Conservation (phyloP, 2,888 invertebrate genomes). For the Drosophila villosipedis region DNA sequence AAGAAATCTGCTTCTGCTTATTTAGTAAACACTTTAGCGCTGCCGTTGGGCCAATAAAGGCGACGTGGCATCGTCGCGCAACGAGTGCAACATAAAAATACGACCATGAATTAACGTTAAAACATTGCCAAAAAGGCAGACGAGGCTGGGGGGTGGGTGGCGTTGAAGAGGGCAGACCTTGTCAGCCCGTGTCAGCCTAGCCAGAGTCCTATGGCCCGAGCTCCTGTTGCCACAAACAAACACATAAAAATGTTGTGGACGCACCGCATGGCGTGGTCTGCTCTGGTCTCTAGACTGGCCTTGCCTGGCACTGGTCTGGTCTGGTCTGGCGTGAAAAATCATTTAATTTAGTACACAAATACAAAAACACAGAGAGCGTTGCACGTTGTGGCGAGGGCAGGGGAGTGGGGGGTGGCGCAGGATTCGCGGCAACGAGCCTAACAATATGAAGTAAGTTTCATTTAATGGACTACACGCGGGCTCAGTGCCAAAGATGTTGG, state of each 20-base stretch:
- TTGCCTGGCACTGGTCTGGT: slow-evolving; percentile 13
- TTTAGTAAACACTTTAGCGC: slow-evolving; percentile 75
- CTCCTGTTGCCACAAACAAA: slow-evolving; percentile 69
- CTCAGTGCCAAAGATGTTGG: slow-evolving; percentile 42
- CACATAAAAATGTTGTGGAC: slow-evolving; percentile 76
- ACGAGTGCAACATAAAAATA: slow-evolving; percentile 80
- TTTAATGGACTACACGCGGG: slow-evolving; percentile 78
- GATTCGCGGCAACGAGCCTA: slow-evolving; percentile 47
- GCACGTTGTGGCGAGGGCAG: not conserved
- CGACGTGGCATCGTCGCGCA: slow-evolving; percentile 60
- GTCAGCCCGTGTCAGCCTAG: not conserved
- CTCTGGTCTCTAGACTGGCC: slow-evolving; percentile 13
- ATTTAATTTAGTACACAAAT: slow-evolving; percentile 78
- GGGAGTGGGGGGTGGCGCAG: not conserved
- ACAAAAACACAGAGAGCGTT: slow-evolving; percentile 42
- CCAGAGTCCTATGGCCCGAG: slow-evolving; percentile 4
- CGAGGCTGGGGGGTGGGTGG: not conserved
- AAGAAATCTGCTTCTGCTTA: slow-evolving; percentile 65
- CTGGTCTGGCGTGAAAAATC: slow-evolving; percentile 74
- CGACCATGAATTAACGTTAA: slow-evolving; percentile 82
- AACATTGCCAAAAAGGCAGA: slow-evolving; percentile 77
- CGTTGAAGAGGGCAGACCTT: not conserved
- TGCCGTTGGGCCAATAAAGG: slow-evolving; percentile 61
- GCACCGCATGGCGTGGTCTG: slow-evolving; percentile 58
- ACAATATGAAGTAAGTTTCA: slow-evolving; percentile 76